Base-by-base conservation (phyloP, 2,888 invertebrate genomes). In the Gnatocerus cornutus region DNA sequence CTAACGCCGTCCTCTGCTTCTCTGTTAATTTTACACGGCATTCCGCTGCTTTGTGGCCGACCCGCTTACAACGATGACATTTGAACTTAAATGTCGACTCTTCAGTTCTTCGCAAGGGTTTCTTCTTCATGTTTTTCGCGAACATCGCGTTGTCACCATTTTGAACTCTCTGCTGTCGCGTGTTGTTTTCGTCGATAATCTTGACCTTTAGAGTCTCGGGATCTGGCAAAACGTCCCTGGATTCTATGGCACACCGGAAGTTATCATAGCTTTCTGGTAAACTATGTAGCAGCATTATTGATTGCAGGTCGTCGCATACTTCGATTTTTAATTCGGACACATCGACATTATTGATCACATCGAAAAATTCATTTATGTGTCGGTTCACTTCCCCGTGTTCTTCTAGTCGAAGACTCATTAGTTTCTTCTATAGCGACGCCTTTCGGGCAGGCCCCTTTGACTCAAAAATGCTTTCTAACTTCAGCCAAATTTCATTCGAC, bases 391-490 rank as follows among this genome's bases (percentile, higher is more conserved):
- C 80, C 0, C 73, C 77, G 1, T 67, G 68, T 12, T 82, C 79
- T 12, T 59, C 41, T 82, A 85, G 83, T 33, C 78, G 77, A 5
- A 78, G 78, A 3, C 83, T 61, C 2, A 78, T 78, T 1, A 85
- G 69, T 37, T 79, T 74, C 55, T 85, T 85, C 9, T 85, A 66
- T 3, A 85, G 68, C 1, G 80, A 83, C 0, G 84, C 84, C 66
- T 85, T 85, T 33, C 81, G 0, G 4, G 83, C 83, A 0, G 83
- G 83, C 1, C 83, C 83, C 45, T 76, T 77, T n/a, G 83, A 84
- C 71, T 82, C 78, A 53, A 81, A 82, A 12, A 81, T 81, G 1
- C 48, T 29, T 52, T 82, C 67, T 14, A 85, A 72, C 67, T 78
- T 84, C 2, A 71, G 10, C 85, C 84, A 85, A 13, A 84, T 73